phyloP scores from a whole-genome alignment of 1,140 invertebrate genomes.

The Psix sp. region DNA sequence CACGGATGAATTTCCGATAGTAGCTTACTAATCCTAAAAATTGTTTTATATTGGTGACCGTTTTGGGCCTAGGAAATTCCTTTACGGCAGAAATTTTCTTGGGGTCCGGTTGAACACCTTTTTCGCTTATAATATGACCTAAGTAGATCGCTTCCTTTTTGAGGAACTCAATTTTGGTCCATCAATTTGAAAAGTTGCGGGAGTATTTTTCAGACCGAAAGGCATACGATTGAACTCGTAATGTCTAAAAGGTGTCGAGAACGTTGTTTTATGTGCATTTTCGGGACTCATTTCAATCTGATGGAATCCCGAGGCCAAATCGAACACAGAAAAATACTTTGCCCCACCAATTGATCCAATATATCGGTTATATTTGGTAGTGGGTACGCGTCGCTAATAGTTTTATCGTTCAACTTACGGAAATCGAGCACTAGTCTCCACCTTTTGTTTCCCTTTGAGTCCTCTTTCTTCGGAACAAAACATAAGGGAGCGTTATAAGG shows the following conservation, averaged over 20 bases:
- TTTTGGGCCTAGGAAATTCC: slow-evolving; percentile 7
- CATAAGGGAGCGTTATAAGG: slow-evolving; percentile 10
- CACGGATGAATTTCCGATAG: neutral
- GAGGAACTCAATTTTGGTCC: slow-evolving; percentile 3
- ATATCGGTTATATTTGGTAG: slow-evolving; percentile 1
- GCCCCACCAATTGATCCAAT: slow-evolving; percentile 5
- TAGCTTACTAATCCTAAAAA: neutral
- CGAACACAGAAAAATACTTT: slow-evolving; percentile 8
- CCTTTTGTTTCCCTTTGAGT: slow-evolving; percentile 9
- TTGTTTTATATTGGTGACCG: no score
- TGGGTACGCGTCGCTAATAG: slow-evolving; percentile 8
- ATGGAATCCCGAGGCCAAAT: slow-evolving; percentile 6
- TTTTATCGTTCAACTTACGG: slow-evolving; percentile 10
- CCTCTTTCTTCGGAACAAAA: slow-evolving; percentile 4
- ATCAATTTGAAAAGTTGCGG: slow-evolving; percentile 9
- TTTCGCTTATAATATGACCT: slow-evolving; percentile 6
- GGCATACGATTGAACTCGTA: slow-evolving; percentile 18
- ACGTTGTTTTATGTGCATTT: slow-evolving; percentile 5
- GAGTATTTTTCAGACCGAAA: slow-evolving; percentile 6
- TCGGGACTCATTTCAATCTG: slow-evolving; percentile 7
- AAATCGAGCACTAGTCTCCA: slow-evolving; percentile 9
- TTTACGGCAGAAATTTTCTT: slow-evolving; percentile 2
- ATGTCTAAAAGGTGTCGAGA: slow-evolving; percentile 1
- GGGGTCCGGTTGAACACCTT: slow-evolving; percentile 1
- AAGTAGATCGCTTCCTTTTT: neutral